Base-by-base conservation (phyloP, 2,113 vertebrate species). In the Mustelus asterias region DNA sequence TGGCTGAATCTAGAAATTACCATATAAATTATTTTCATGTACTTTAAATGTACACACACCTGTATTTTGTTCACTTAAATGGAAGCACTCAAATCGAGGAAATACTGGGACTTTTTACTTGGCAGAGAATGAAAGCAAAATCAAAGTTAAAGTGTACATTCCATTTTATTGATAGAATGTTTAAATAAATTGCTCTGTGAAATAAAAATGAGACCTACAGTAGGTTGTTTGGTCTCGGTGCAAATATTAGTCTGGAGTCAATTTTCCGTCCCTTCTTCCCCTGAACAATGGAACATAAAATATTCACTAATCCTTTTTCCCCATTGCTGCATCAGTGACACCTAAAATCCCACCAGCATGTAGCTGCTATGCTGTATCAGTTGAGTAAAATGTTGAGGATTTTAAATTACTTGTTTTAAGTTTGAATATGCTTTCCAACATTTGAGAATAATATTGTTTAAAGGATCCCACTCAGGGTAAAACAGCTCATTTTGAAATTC, bases 21-120 rank as follows among this genome's bases (percentile, higher is more conserved):
- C 94, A 95, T 95, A 54, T 76, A 95, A 95, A 76, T 95, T 72
- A 95, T 95, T 72, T 72, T 95, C 94, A 95, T 95, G 24, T 90
- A 90, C 54, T 90, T 90, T 90, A 90, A 90, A 29, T 90, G 88
- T 72, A 29, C 67, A 33, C 94, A 95, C 9, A 48, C 69, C 69
- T 16, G 10, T 54, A 95, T 72, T 95, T 95, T 95, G 67, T 41
- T 95, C 44, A 95, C 41, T 72, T 72, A 44, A 76, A 44, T 72
- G 69, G 67, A 76, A 95, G 69, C 24, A 95, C 41, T 95, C 33
- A 29, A 48, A 54, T 26, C 11, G 8, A 44, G 41, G 37, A 33
- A 72, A 67, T 95, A 44, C 67, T 33, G 18, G 94, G 67, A 41
- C 24, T 95, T 95, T 54, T 48, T 95, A 70, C 70, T 48, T 95